Conservation (phyloP, 2,888 invertebrate species). For the Sarcophaga variegata region DNA sequence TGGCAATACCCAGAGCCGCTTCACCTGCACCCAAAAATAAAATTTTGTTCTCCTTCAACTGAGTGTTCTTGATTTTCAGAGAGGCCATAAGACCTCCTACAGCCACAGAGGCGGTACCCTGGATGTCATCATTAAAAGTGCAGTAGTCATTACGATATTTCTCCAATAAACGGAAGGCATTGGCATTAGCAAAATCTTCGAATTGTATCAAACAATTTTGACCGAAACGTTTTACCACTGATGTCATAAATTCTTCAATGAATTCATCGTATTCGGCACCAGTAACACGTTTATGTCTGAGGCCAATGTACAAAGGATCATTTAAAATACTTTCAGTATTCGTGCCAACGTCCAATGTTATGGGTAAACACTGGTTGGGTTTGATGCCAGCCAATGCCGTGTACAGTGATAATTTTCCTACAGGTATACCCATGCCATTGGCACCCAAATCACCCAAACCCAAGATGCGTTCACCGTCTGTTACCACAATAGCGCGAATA, state of each 20-base stretch:
- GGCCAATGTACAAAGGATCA: conserved; percentile 97
- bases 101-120: conserved; percentile 98
- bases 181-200: conserved; percentile 99
- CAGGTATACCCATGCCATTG: conserved; percentile 99
- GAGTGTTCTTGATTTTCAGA: conserved; percentile 90
- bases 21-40: conserved; percentile 99
- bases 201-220: conserved; percentile 95
- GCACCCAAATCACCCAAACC: conserved; percentile 98
- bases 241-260: conserved; percentile 98
- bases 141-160: conserved; percentile 95
- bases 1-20: conserved; percentile 97
- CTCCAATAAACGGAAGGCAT: conserved; percentile 95
- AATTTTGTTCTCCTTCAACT: conserved; percentile 91
- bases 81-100: conserved; percentile 96
- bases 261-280: conserved; percentile 95
- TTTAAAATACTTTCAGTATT: conserved; percentile 92
- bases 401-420: conserved; percentile 98
- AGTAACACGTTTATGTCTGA: conserved; percentile 91
- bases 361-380: conserved; percentile 96
- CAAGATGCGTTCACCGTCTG: conserved; percentile 98
- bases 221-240: conserved; percentile 92
- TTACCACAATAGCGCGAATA: conserved; percentile 95
- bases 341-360: conserved; percentile 96
- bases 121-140: conserved; percentile 99
- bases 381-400: conserved; percentile 98